These are phyloP conservation scores for Thaleichthys pacificus DNA, from an alignment of 2,797 vertebrate species.

Conservation along the genomic window DNA sequence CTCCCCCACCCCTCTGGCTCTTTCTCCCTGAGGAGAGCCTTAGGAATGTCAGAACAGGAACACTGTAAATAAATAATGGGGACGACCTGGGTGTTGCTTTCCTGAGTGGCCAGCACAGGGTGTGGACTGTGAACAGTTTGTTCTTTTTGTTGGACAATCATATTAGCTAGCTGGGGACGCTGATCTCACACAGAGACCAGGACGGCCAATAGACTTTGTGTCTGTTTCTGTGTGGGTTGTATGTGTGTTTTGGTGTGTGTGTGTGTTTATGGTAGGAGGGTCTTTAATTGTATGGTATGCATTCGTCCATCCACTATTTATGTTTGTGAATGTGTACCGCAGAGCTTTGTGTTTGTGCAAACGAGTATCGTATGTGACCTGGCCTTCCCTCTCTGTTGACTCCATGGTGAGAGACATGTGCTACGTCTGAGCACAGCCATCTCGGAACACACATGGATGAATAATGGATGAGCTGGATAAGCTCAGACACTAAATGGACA, in stretches of 20 bases:
- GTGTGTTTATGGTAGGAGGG: not conserved
- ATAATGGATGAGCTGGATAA: constrained; percentile 70
- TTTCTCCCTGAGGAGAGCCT: constrained; percentile 61
- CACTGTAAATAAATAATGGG: constrained; percentile 75
- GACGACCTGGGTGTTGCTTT: constrained; percentile 74
- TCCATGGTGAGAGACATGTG: constrained; percentile 28
- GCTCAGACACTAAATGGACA: constrained; percentile 66
- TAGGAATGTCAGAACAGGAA: constrained; percentile 59
- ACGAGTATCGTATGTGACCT: constrained; percentile 33
- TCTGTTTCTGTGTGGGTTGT: constrained; percentile 15
- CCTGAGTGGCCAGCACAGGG: constrained; percentile 63
- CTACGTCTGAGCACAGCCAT: constrained; percentile 46
- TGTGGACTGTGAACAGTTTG: constrained; percentile 49
- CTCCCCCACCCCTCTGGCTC: constrained; percentile 58
- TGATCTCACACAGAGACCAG: constrained; percentile 36
- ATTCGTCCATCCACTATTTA: too few species aligned
- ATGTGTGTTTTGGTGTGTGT: constrained; percentile 15
- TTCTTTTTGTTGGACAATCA: constrained; percentile 46
- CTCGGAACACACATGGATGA: constrained; percentile 58
- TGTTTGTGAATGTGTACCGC: not conserved
- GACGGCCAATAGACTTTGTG: constrained; percentile 12
- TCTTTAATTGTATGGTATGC: too few species aligned
- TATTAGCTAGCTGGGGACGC: constrained; percentile 3
- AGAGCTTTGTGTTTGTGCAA: not conserved
- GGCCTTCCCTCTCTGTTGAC: constrained; percentile 27